phyloP scores from a whole-genome alignment of 92 coral and sea anemone genomes.

The Phymanthus crucifer region DNA sequence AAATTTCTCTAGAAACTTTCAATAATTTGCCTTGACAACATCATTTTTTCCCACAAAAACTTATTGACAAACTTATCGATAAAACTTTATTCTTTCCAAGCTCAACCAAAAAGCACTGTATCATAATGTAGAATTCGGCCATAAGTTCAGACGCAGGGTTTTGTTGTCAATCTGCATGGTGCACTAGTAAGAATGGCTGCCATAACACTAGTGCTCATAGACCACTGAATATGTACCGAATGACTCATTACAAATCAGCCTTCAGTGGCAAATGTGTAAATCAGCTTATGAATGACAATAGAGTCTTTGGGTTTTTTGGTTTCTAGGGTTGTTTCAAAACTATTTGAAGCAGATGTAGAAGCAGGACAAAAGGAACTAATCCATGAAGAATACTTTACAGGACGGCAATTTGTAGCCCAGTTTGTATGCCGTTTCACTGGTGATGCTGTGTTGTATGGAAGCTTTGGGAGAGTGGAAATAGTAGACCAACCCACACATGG shows the following conservation, averaged over 20 bases:
- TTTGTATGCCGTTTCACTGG: conserved; percentile 84
- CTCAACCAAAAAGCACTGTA: too few species aligned
- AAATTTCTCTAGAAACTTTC: too few species aligned
- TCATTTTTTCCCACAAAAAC: too few species aligned
- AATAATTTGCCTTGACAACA: too few species aligned
- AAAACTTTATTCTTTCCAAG: too few species aligned
- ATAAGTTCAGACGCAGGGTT: too few species aligned
- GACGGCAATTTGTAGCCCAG: conserved; percentile 87
- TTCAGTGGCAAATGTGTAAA: not conserved
- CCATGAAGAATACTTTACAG: conserved; percentile 75
- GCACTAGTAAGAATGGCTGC: too few species aligned
- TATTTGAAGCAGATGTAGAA: conserved; percentile 76
- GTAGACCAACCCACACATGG: conserved; percentile 54
- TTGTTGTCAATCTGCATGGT: too few species aligned
- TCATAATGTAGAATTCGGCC: too few species aligned
- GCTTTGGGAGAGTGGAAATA: conserved; percentile 81
- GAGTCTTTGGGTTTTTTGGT: too few species aligned
- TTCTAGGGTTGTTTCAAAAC: conserved; percentile 59
- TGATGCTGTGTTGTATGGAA: conserved; percentile 60
- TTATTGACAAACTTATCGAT: too few species aligned
- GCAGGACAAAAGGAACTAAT: conserved; percentile 64
- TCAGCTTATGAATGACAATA: not conserved
- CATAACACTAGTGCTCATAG: not conserved
- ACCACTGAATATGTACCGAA: not conserved
- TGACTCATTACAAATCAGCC: not conserved